Conservation (phyloP, 2,113 vertebrate species). For the Tragelaphus strepsiceros region DNA sequence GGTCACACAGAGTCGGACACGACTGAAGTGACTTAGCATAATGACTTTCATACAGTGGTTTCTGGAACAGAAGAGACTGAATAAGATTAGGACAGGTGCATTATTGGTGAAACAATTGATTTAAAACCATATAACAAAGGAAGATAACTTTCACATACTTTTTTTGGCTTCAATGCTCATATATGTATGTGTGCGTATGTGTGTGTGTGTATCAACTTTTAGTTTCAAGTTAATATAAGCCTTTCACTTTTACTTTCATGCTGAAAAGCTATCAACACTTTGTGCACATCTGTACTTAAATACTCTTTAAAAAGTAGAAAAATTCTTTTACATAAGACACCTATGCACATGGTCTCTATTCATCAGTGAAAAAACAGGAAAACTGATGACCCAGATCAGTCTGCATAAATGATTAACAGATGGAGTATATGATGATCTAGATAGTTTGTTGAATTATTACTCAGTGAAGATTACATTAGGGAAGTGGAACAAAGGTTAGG, state of each 20-base stretch:
- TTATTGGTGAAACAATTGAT: not conserved
- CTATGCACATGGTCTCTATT: not conserved
- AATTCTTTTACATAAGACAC: not conserved
- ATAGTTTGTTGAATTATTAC: not conserved
- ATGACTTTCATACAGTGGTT: not conserved
- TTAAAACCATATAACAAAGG: not conserved
- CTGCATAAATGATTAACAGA: not conserved
- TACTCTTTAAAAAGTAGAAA: not conserved
- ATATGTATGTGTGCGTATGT: too few relatives aligned
- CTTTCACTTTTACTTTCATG: not conserved
- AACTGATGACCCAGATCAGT: not conserved
- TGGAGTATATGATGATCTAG: not conserved
- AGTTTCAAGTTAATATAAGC: not conserved
- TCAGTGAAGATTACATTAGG: not conserved
- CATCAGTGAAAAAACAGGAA: not conserved
- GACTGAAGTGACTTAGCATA: not conserved
- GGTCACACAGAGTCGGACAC: too few relatives aligned
- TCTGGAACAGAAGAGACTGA: not conserved
- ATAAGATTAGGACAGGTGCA: not conserved
- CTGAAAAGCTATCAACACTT: not conserved
- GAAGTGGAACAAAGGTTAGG: not conserved
- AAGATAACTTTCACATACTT: not conserved
- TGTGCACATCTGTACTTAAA: not conserved
- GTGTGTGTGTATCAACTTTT: not conserved
- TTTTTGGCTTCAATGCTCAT: not conserved